Conservation (phyloP, 1,140 invertebrate genomes). For the Drosophila bocqueti region DNA sequence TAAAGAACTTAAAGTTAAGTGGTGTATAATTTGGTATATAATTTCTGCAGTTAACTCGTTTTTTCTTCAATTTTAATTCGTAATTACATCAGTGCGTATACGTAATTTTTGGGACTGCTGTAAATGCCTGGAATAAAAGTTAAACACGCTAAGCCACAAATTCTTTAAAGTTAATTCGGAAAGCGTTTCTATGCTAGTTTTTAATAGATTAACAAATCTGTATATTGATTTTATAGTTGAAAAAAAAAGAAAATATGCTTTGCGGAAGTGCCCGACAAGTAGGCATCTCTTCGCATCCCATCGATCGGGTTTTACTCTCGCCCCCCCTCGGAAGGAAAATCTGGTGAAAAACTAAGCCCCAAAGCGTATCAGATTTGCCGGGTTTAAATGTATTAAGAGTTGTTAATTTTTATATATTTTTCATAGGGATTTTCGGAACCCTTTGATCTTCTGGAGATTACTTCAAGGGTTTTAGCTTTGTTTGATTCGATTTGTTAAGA, state of each 20-base stretch:
- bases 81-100: too few species aligned
- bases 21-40: too few species aligned
- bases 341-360: conserved; percentile 14
- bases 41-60: too few species aligned
- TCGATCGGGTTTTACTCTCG: conserved; percentile 16
- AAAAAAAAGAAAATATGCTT: background rate
- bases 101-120: too few species aligned
- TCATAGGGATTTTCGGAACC: background rate
- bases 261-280: conserved; percentile 32
- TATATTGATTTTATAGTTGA: too few species aligned
- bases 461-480: background rate
- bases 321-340: background rate
- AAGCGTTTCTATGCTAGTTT: too few species aligned
- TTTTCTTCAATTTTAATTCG: too few species aligned
- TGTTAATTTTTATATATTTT: background rate
- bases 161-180: too few species aligned
- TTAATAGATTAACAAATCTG: too few species aligned
- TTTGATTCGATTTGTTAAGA: background rate
- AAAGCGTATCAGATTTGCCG: background rate
- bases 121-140: too few species aligned
- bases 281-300: conserved; percentile 24
- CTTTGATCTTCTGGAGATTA: background rate
- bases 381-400: background rate
- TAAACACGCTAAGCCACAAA: too few species aligned
- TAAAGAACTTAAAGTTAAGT: too few species aligned